phyloP scores from a whole-genome alignment of 2,113 vertebrate species.

The Columba livia region DNA sequence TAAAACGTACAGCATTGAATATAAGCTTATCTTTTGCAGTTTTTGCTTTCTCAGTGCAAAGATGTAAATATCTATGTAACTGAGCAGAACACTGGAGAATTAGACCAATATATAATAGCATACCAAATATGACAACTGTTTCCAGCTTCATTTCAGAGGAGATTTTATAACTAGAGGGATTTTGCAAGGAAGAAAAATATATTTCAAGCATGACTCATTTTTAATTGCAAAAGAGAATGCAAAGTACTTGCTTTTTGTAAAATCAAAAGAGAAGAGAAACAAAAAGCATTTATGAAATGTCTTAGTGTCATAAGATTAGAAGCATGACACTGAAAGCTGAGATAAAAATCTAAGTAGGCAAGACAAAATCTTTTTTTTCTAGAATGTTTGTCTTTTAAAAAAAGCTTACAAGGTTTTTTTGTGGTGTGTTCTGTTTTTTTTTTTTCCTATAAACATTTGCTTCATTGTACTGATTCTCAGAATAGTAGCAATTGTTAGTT shows the following conservation, averaged over 20 bases:
- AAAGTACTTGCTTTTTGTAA: constrained; percentile 8
- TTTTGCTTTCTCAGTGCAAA: background rate
- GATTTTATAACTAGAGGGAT: background rate
- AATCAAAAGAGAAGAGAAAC: background rate
- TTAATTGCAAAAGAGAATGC: background rate
- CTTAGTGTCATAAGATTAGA: constrained; percentile 12
- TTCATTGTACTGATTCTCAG: constrained; percentile 64
- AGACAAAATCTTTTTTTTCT: constrained; percentile 25
- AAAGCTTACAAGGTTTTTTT: constrained; percentile 13
- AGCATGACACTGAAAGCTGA: constrained; percentile 30
- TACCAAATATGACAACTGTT: background rate
- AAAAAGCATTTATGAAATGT: constrained; percentile 45
- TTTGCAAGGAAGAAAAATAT: background rate
- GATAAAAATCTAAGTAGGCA: constrained; percentile 49
- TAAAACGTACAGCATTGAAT: background rate
- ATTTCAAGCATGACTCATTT: constrained; percentile 12
- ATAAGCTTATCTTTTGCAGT: background rate
- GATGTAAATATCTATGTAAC: background rate
- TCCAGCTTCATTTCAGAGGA: background rate
- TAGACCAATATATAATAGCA: background rate
- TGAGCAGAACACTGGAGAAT: background rate
- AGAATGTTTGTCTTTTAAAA: constrained; percentile 45
- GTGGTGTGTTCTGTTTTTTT: background rate
- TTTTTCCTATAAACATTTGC: constrained; percentile 50
- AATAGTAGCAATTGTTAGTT: constrained; percentile 64